A percentile compares a stretch with the other conserved stretches of the same genome.
phyloP scores from a whole-genome alignment of 2,797 vertebrate genomes.

The Gallinago solitaria region DNA sequence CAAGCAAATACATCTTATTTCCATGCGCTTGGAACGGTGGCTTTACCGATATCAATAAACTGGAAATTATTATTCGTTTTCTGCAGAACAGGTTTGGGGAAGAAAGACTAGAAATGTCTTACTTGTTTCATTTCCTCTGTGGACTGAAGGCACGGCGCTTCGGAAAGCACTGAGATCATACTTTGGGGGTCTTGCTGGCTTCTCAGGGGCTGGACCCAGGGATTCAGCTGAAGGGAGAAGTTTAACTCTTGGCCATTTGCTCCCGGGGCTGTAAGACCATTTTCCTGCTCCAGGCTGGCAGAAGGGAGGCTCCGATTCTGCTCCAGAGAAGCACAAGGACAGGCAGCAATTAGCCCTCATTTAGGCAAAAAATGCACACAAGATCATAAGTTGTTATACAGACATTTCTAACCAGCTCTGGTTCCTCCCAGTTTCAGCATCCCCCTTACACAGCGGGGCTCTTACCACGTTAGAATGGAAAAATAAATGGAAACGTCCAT shows the following conservation, averaged over 20 bases:
- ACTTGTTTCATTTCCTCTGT: constrained; percentile 52
- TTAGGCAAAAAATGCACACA: neutral
- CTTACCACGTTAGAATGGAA: neutral
- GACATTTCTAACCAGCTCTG: neutral
- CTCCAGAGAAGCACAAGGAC: constrained; percentile 5
- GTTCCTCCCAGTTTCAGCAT: neutral
- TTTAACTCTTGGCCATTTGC: constrained; percentile 61
- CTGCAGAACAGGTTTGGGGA: neutral
- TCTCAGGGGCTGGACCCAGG: constrained; percentile 74
- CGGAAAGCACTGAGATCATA: constrained; percentile 63
- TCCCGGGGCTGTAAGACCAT: neutral
- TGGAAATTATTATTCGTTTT: neutral
- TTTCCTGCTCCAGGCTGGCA: neutral
- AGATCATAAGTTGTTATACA: neutral
- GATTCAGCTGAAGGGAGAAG: constrained; percentile 58
- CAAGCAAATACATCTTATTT: neutral
- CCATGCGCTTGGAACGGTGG: accelerated
- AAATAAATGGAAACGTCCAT: neutral
- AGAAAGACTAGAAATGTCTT: constrained; percentile 9
- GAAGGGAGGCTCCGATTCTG: neutral
- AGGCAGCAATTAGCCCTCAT: neutral
- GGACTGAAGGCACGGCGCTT: accelerated
- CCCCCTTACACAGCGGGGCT: accelerated
- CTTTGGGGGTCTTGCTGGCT: constrained; percentile 69
- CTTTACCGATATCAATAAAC: neutral